Evolutionary conservation across 2,888 invertebrate genomes (phyloP).

Genomic region (Machimus atricapillus): DNA sequence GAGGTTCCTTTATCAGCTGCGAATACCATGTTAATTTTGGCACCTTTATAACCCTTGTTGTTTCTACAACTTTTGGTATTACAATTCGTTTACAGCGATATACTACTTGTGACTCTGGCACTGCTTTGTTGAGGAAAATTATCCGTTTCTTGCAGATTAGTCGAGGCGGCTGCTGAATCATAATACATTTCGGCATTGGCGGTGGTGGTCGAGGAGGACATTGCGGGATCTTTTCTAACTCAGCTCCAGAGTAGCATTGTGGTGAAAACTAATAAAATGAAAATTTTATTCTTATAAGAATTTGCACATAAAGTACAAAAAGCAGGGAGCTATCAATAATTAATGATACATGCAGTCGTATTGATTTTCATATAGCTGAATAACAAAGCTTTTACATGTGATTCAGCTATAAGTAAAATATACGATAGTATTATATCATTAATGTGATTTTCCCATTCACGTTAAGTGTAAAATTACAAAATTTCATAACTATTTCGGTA

Average conservation of each 20-base stretch:
- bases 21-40: constrained; percentile 57
- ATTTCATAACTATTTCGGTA: too few species aligned
- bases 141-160: constrained; percentile 57
- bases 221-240: constrained; percentile 57
- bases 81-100: constrained; percentile 57
- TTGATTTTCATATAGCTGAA: background rate
- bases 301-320: background rate
- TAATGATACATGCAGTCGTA: background rate
- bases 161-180: constrained; percentile 58
- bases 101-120: constrained; percentile 57
- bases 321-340: background rate
- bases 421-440: too few species aligned
- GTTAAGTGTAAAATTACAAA: too few species aligned
- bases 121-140: constrained; percentile 56
- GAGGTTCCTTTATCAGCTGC: constrained; percentile 58
- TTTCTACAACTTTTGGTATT: constrained; percentile 57
- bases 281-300: background rate
- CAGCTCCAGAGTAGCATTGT: constrained; percentile 57
- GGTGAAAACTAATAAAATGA: constrained; percentile 53
- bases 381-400: background rate
- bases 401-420: background rate
- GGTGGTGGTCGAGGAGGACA: constrained; percentile 56
- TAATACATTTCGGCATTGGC: constrained; percentile 56
- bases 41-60: constrained; percentile 57
- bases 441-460: too few species aligned